These are phyloP conservation scores for Acrossocheilus fasciatus DNA, from an alignment of 2,797 vertebrate genomes.

Conservation along the genomic window DNA sequence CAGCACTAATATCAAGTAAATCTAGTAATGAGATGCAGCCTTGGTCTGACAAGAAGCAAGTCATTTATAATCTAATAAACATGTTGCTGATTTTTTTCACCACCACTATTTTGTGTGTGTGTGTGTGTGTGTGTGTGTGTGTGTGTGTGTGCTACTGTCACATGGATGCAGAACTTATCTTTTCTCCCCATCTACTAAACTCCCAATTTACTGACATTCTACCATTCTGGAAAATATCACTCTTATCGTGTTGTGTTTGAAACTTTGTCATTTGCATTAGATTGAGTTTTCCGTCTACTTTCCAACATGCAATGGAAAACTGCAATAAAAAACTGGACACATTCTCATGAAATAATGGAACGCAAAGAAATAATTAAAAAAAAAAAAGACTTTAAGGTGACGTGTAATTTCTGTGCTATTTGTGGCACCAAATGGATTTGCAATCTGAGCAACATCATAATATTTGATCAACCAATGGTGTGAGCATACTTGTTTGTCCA, in stretches of 20 bases:
- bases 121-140: too few species aligned
- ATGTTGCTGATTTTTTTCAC: too few species aligned
- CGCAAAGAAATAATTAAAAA: constrained; percentile 27
- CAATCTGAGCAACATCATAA: constrained; percentile 5
- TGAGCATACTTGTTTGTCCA: background rate
- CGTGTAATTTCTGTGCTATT: constrained; percentile 19
- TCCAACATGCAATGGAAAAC: constrained; percentile 56
- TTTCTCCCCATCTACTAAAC: background rate
- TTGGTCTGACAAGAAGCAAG: too few species aligned
- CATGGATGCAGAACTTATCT: constrained; percentile 5
- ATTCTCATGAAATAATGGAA: constrained; percentile 56
- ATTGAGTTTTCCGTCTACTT: constrained; percentile 53
- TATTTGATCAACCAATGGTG: constrained; percentile 19
- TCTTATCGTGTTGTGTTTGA: constrained; percentile 56
- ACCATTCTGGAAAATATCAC: constrained; percentile 51
- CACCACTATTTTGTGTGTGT: background rate
- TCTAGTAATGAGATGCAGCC: too few species aligned
- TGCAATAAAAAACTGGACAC: constrained; percentile 44
- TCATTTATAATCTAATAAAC: too few species aligned
- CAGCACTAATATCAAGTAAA: too few species aligned
- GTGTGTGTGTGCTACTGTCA: background rate
- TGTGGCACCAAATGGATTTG: constrained; percentile 1
- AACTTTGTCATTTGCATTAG: constrained; percentile 51
- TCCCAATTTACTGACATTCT: constrained; percentile 38
- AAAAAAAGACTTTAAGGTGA: constrained; percentile 23